Conservation (phyloP, 2,888 invertebrate genomes). For the Parnassius apollo region DNA sequence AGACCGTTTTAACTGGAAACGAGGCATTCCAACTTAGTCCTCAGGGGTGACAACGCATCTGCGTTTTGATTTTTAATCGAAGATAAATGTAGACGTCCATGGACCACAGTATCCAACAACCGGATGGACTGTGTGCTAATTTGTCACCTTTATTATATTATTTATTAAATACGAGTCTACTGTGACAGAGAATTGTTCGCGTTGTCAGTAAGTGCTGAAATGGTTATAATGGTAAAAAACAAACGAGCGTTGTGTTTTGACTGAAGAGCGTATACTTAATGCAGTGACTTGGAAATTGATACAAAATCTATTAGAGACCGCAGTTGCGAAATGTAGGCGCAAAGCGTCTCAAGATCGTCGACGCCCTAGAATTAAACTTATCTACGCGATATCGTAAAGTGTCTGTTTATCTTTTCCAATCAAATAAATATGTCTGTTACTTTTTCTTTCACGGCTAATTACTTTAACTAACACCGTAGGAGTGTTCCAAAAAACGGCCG, state of each 20-base stretch:
- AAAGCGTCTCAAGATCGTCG: constrained; percentile 41
- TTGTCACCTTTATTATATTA: no score
- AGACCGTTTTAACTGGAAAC: no score
- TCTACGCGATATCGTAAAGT: constrained; percentile 25
- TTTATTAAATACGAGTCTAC: background rate
- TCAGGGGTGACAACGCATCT: no score
- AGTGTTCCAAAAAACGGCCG: no score
- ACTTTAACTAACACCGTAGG: no score
- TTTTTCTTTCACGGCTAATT: no score
- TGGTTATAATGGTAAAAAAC: constrained; percentile 10
- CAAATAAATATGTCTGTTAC: constrained; percentile 6
- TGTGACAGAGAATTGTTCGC: constrained; percentile 12
- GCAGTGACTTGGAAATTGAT: constrained; percentile 27
- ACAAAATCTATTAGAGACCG: constrained; percentile 47
- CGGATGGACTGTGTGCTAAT: no score
- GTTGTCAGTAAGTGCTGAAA: constrained; percentile 13
- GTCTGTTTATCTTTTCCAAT: constrained; percentile 29
- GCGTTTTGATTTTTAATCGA: no score
- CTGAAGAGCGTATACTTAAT: constrained; percentile 29
- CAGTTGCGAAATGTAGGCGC: constrained; percentile 56
- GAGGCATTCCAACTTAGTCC: no score
- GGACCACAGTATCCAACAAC: no score
- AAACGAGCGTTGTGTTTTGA: constrained; percentile 26
- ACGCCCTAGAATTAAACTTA: constrained; percentile 41
- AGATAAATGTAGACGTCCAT: no score